Base-by-base conservation (phyloP, 2,113 vertebrate species). In the Misgurnus mizolepis region DNA sequence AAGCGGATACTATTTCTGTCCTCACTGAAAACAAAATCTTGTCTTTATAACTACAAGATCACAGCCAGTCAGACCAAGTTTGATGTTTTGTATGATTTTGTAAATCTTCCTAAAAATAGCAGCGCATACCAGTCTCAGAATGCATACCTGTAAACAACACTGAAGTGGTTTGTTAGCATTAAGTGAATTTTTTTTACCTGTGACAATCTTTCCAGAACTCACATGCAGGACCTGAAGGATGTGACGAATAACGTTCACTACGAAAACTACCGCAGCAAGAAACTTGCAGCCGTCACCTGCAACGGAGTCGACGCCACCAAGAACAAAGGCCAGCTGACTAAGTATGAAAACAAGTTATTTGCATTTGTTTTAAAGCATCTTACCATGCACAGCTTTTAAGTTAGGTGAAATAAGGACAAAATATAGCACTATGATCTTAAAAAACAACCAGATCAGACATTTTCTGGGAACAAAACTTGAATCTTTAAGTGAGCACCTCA, bases 181-280 rank as follows among this genome's bases (percentile, higher is more conserved):
- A 17, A 56, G 5, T 56, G 53, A 55, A 15, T n/a, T n/a, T 58
- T 58, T 53, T 53, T 53, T 17, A 15, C 53, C 53, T 17, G 55
- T 18, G n/a, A 1, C 53, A 17, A 58, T 17, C 55, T 58, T 60
- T 60, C 11, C 62, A 94, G 93, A 78, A 94, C 93, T 10, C 93
- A 94, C 43, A 94, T 94, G 93, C 93, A 94, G 87, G 93, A 94
- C 64, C 85, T 94, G 34, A 94, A 94, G 84, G 93, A 94, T 0
- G 93, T 94, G 67, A 94, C 93, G 81, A 94, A 94, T 84, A 94
- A 94, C 7, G 92, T 94, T 68, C 93, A 94, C 78, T 94, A 94
- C 1, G 93, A 94, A 82, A 94, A 94, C 69, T 94, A 94, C 75
- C 91, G 93, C 80, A 94, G 93, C 77, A 93, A 87, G 88, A 94